A percentile compares a stretch with the other conserved stretches of the same genome.
These are phyloP conservation scores for Ornithoptera alexandrae DNA, from an alignment of 2,888 invertebrate species.

Conservation along the genomic window DNA sequence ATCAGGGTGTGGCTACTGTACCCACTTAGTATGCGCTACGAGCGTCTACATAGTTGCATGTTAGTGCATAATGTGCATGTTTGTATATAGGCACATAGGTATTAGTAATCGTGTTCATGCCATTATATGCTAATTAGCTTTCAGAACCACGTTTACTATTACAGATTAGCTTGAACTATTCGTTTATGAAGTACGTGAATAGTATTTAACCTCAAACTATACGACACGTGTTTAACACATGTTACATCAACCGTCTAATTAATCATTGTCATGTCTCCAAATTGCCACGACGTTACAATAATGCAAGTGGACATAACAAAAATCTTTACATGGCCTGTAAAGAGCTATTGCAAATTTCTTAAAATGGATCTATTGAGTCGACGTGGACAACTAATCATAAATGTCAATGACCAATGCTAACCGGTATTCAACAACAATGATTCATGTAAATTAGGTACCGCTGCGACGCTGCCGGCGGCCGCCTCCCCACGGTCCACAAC, in stretches of 20 bases:
- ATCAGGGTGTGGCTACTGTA: constrained; percentile 71
- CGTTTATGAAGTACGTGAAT: constrained; percentile 38
- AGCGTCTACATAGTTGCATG: constrained; percentile 58
- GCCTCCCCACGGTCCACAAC: constrained; percentile 56
- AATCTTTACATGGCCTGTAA: not conserved
- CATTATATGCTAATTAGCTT: constrained; percentile 67
- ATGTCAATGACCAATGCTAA: constrained; percentile 51
- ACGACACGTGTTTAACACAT: not conserved
- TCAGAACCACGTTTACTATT: constrained; percentile 49
- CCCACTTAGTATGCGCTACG: constrained; percentile 64
- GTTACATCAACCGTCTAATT: not conserved
- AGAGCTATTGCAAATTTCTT: constrained; percentile 23
- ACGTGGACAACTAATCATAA: constrained; percentile 43
- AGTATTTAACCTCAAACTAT: constrained; percentile 22
- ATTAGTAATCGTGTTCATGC: constrained; percentile 53
- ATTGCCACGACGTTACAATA: not conserved
- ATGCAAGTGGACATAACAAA: not conserved
- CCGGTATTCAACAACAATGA: constrained; percentile 56
- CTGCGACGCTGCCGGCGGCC: constrained; percentile 43
- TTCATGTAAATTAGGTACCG: constrained; percentile 60
- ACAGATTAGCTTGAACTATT: constrained; percentile 44
- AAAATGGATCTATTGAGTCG: constrained; percentile 29
- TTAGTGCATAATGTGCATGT: constrained; percentile 44
- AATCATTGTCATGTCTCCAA: constrained; percentile 1
- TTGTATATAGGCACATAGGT: constrained; percentile 37